These are phyloP conservation scores for Griposia aprilina DNA, from an alignment of 2,888 invertebrate species.

Conservation along the genomic window DNA sequence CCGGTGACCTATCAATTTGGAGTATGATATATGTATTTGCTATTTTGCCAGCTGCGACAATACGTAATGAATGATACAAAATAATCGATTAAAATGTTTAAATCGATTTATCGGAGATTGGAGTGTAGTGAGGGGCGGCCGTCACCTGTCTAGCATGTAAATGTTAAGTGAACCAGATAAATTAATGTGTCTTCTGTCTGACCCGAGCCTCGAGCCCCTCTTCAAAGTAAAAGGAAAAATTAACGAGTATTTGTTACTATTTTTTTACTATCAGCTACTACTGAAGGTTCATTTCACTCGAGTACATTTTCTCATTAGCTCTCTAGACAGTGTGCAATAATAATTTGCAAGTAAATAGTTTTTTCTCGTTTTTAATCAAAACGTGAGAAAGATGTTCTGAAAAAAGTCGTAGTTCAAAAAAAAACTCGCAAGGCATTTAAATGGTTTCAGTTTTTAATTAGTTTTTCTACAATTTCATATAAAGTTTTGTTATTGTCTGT, in stretches of 20 bases:
- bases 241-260: slow-evolving; percentile 59
- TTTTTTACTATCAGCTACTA: slow-evolving; percentile 65
- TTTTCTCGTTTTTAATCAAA: slow-evolving; percentile 60
- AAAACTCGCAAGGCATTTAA: slow-evolving; percentile 12
- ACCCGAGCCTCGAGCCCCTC: slow-evolving; percentile 59
- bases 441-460: slow-evolving; percentile 34
- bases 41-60: slow-evolving; percentile 48
- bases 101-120: slow-evolving; percentile 33
- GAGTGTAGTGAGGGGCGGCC: slow-evolving; percentile 11
- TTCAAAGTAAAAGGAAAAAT: slow-evolving; percentile 66
- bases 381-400: slow-evolving; percentile 41
- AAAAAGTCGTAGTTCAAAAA: slow-evolving; percentile 32
- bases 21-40: slow-evolving; percentile 47
- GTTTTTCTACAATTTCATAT: not conserved
- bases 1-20: slow-evolving; percentile 66
- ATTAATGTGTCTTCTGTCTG: slow-evolving; percentile 69
- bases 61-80: slow-evolving; percentile 21
- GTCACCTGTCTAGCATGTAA: slow-evolving; percentile 68
- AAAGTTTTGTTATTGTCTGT: slow-evolving; percentile 15
- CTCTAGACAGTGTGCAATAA: slow-evolving; percentile 59
- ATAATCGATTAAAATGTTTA: slow-evolving; percentile 44
- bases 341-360: slow-evolving; percentile 69
- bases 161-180: slow-evolving; percentile 73
- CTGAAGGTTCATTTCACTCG: slow-evolving; percentile 66
- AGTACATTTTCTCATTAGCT: slow-evolving; percentile 72